These are phyloP conservation scores for Euzophera pinguis DNA, from an alignment of 2,888 invertebrate species.

Conservation along the genomic window DNA sequence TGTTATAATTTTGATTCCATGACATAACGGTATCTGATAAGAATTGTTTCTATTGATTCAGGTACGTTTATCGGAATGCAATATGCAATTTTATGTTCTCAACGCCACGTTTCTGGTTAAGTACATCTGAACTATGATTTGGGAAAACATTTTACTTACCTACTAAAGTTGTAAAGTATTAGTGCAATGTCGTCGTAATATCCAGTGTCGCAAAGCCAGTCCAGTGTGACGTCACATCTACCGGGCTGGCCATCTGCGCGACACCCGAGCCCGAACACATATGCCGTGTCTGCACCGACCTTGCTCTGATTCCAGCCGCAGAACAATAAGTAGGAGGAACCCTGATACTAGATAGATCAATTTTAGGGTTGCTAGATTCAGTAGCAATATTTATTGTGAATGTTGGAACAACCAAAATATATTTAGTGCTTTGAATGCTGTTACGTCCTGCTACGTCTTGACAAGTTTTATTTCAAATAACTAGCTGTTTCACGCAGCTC, in stretches of 20 bases:
- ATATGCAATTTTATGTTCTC: no score
- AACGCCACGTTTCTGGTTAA: no score
- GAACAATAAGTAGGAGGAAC: neutral
- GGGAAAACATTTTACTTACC: no score
- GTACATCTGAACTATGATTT: no score
- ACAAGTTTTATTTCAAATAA: no score
- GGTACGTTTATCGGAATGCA: neutral
- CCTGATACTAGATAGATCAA: neutral
- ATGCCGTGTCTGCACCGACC: neutral
- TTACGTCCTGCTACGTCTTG: no score
- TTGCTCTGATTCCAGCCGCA: neutral
- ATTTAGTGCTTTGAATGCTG: neutral
- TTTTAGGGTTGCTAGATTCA: neutral
- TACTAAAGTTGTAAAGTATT: no score
- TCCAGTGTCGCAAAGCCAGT: neutral
- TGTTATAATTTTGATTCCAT: neutral
- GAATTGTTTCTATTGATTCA: neutral
- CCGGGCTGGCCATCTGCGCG: neutral
- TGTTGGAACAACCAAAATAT: neutral
- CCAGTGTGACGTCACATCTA: neutral
- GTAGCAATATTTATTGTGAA: neutral
- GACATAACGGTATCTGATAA: no score
- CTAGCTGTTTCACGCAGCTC: no score
- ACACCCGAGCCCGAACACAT: slow-evolving; percentile 2
- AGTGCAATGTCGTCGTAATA: no score